A percentile compares a stretch with the other conserved stretches of the same genome.
These are phyloP conservation scores for Ifrita kowaldi DNA, from an alignment of 2,113 vertebrate genomes.

Conservation along the genomic window DNA sequence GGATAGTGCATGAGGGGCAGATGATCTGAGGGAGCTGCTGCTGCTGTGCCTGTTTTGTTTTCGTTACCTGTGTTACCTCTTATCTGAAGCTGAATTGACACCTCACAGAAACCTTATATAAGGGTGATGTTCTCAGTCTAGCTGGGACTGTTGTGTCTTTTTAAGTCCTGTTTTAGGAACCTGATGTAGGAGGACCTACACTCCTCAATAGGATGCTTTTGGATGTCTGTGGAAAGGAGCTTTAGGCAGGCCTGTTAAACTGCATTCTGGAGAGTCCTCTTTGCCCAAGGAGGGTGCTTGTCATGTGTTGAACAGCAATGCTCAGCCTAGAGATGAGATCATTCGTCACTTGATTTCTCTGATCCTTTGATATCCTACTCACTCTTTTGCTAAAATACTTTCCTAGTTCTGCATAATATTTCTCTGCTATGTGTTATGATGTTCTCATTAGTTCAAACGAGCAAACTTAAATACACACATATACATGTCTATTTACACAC, in stretches of 20 bases:
- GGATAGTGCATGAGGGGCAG: neutral
- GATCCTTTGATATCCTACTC: neutral
- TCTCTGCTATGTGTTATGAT: neutral
- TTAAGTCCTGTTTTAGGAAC: neutral
- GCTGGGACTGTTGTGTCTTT: neutral
- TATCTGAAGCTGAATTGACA: neutral
- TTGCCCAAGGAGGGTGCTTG: neutral
- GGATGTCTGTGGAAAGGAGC: neutral
- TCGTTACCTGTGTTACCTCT: neutral
- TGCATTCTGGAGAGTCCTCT: neutral
- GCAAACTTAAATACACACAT: neutral
- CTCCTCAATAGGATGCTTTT: fast-evolving
- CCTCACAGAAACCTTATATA: neutral
- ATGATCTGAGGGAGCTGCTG: neutral
- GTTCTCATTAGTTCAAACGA: neutral
- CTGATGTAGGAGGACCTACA: neutral
- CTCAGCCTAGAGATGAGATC: neutral
- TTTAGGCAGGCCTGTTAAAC: neutral
- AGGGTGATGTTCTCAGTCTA: neutral
- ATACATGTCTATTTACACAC: fast-evolving
- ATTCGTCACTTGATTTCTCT: neutral
- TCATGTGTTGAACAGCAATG: fast-evolving
- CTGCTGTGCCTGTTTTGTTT: neutral
- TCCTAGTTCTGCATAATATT: neutral
- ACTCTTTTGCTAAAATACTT: neutral